A percentile compares a stretch with the other conserved stretches of the same genome.
These are phyloP conservation scores for Panzeria rudis DNA, from an alignment of 2,888 invertebrate species.

Conservation along the genomic window DNA sequence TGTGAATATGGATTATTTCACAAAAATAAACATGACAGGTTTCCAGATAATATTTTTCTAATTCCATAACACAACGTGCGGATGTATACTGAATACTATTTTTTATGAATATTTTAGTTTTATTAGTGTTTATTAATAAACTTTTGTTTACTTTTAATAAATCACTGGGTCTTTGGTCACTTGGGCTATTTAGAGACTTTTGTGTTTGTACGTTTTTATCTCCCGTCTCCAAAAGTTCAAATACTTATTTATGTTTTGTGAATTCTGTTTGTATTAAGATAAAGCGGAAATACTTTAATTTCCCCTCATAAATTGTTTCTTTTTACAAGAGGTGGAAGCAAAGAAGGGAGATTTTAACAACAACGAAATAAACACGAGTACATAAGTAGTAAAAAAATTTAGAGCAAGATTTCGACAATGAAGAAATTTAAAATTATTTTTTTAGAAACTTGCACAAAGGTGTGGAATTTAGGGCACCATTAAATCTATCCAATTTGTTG, in stretches of 20 bases:
- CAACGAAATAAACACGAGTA: not conserved
- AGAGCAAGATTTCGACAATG: not conserved
- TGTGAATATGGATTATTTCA: too few species aligned
- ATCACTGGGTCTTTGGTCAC: not conserved
- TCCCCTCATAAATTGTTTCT: conserved; percentile 21
- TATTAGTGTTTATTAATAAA: too few species aligned
- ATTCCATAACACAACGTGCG: too few species aligned
- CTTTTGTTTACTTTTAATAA: not conserved
- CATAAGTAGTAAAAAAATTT: not conserved
- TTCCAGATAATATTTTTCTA: too few species aligned
- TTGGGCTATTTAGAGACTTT: not conserved
- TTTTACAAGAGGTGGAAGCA: not conserved
- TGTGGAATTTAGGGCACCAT: not conserved
- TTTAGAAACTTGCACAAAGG: not conserved
- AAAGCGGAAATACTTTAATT: conserved; percentile 68
- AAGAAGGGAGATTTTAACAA: not conserved
- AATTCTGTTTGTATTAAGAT: conserved; percentile 37
- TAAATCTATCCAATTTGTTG: not conserved
- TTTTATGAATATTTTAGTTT: too few species aligned
- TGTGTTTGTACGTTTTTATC: conserved; percentile 8
- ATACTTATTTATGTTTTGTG: conserved; percentile 40
- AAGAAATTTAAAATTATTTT: too few species aligned
- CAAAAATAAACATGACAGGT: too few species aligned
- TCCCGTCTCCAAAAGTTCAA: conserved; percentile 19
- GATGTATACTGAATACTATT: too few species aligned